Conservation (phyloP, 2,888 invertebrate species). For the Tupiocoris notatus region DNA sequence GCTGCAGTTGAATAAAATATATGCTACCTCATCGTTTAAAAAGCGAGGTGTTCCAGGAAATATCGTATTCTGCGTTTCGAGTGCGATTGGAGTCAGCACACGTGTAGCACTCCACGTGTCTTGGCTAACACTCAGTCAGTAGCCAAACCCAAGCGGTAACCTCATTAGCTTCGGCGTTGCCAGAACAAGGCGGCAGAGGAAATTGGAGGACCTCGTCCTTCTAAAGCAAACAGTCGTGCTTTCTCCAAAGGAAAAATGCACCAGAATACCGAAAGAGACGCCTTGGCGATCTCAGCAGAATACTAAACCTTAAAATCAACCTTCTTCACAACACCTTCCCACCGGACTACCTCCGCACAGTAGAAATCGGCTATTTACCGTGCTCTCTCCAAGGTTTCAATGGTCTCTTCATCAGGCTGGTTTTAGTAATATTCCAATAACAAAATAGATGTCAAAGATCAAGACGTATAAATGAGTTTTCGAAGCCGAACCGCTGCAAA, state of each 20-base stretch:
- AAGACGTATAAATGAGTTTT: no score
- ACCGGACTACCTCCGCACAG: no score
- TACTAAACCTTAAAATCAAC: neutral
- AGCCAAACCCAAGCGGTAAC: slow-evolving; percentile 10
- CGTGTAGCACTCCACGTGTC: neutral
- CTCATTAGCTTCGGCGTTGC: slow-evolving; percentile 22
- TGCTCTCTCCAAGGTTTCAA: neutral
- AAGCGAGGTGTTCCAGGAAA: no score
- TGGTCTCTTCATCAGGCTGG: no score
- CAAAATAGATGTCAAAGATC: no score
- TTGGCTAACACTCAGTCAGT: neutral
- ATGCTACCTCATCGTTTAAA: no score
- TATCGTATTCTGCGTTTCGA: no score
- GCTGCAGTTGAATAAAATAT: no score
- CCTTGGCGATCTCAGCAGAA: neutral
- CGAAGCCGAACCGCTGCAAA: no score
- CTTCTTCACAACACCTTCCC: neutral
- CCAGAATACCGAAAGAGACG: slow-evolving; percentile 28
- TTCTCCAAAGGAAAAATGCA: slow-evolving; percentile 13
- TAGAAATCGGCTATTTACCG: neutral
- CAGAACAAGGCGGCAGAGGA: neutral
- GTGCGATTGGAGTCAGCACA: neutral
- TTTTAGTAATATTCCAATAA: no score
- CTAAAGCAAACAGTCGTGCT: slow-evolving; percentile 25
- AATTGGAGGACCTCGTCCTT: slow-evolving; percentile 3